Percentiles rank a stretch among this genome's conserved stretches.
These are phyloP conservation scores for Sarcophaga rosellei DNA, from an alignment of 2,888 invertebrate genomes.

Conservation along the genomic window DNA sequence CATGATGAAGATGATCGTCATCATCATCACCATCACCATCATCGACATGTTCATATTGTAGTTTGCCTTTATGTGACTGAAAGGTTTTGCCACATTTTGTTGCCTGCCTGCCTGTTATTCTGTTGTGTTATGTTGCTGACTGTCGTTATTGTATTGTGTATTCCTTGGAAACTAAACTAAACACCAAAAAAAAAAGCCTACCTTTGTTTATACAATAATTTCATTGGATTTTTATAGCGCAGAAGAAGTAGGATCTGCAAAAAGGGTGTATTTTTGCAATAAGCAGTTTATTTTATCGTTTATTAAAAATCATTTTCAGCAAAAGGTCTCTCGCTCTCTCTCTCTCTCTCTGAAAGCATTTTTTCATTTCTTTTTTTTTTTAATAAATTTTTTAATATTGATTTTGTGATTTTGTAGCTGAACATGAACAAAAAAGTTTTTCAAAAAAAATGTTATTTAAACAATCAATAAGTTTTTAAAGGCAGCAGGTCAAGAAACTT, in stretches of 20 bases:
- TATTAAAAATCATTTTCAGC: slow-evolving; percentile 78
- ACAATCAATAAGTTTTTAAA: too few species aligned
- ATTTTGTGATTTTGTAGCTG: not conserved
- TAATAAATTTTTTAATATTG: not conserved
- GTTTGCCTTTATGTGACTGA: not conserved
- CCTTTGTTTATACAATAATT: not conserved
- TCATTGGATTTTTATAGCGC: not conserved
- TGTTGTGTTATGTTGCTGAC: not conserved
- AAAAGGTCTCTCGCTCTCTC: not conserved
- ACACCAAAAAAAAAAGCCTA: not conserved
- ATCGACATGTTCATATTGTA: not conserved
- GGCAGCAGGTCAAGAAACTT: too few species aligned
- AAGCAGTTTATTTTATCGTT: slow-evolving; percentile 80
- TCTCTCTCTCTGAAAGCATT: not conserved
- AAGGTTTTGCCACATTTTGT: slow-evolving; percentile 72
- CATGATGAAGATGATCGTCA: not conserved
- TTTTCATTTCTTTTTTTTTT: not conserved
- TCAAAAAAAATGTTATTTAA: not conserved
- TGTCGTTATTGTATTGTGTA: not conserved
- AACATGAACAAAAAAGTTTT: not conserved
- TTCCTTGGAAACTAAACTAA: not conserved
- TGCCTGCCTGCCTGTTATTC: slow-evolving; percentile 39
- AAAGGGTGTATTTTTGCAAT: slow-evolving; percentile 60
- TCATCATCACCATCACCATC: slow-evolving; percentile 2
- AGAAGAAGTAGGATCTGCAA: not conserved